Base-by-base conservation (phyloP, 1,140 invertebrate species). In the Drosophila chauvacae region DNA sequence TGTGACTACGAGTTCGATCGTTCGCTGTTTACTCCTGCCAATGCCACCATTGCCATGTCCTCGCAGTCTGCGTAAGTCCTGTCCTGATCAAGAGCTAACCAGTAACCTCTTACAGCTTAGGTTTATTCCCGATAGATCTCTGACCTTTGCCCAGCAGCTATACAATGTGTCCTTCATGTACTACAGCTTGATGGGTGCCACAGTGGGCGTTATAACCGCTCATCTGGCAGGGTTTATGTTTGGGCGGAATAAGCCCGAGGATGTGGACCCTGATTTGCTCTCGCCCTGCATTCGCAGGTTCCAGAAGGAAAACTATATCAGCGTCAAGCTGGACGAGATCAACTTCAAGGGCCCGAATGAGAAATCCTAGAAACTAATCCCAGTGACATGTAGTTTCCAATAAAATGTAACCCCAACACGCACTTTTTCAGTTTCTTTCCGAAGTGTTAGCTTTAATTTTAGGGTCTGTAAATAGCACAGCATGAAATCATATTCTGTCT, bases 1-100 rank as follows among this genome's bases (percentile, higher is more conserved):
- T 97, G 96, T 76, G 93, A 93, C 0, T 96, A 96, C 74, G 93
- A 79, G 7, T 92, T 83, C 35, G 81, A 90, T 0, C 28, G 14
- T 45, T 23, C 69, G 0, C 1, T 58, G 7, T 14, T 69, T 7
- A 79, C 94, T 85, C 94, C 87, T 77, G 94, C 83, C 47, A 94
- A 92, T 69, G 48, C 42, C 16, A 80, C 77, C 2, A 3, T 23
- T 6, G 4, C 14, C 26, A 23, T 23, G 28, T 9, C 71, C 11
- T 45, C 33, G 5, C 28, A 73, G 53, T 16, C 74, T 20, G 26
- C 7, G 90, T 88, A 73, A 81, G 75, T 80, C 55, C 3, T 9
- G 16, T 1, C 18, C 1, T 6, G 4, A 47, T 56, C 7, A 13
- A 13, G 13, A 28, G 10, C 20, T 10, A 11, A 5, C 0, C 1